Percentiles rank a stretch among this genome's conserved stretches.
Conservation (phyloP, 2,888 invertebrate species). For the Apodemia hepburni region DNA sequence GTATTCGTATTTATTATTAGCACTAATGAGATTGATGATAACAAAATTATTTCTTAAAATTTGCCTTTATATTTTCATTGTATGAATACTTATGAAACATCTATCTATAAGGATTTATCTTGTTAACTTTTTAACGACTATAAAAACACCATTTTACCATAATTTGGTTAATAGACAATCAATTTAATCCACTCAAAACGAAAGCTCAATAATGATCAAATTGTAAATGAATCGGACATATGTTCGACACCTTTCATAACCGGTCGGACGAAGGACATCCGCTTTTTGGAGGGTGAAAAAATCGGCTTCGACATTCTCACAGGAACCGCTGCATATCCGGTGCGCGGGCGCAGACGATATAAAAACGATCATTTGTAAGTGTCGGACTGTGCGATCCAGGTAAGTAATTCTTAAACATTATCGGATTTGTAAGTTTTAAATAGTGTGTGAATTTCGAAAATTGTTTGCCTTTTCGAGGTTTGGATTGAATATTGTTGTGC, state of each 20-base stretch:
- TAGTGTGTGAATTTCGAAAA: slow-evolving; percentile 16
- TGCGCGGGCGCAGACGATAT: slow-evolving; percentile 61
- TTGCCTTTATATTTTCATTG: too few species aligned
- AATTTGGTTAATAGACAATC: slow-evolving; percentile 25
- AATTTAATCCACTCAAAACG: slow-evolving; percentile 34
- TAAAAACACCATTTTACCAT: background rate
- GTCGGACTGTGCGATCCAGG: slow-evolving; percentile 57
- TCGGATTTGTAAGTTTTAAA: slow-evolving; percentile 29
- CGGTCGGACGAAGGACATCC: slow-evolving; percentile 78
- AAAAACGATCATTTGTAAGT: slow-evolving; percentile 74
- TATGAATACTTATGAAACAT: too few species aligned
- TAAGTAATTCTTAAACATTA: slow-evolving; percentile 36
- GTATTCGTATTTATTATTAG: too few species aligned
- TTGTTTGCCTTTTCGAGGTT: background rate
- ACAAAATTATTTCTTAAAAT: too few species aligned
- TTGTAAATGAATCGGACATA: slow-evolving; percentile 66
- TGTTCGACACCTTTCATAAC: slow-evolving; percentile 80
- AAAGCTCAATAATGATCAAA: slow-evolving; percentile 36
- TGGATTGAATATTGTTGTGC: background rate
- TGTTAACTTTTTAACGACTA: background rate
- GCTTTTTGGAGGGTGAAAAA: slow-evolving; percentile 73
- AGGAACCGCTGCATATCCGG: slow-evolving; percentile 76
- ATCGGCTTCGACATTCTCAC: slow-evolving; percentile 75
- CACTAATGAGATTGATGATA: too few species aligned
- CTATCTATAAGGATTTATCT: background rate